Evolutionary conservation across 2,797 vertebrate genomes (phyloP).

Genomic region (Notolabrus celidotus): DNA sequence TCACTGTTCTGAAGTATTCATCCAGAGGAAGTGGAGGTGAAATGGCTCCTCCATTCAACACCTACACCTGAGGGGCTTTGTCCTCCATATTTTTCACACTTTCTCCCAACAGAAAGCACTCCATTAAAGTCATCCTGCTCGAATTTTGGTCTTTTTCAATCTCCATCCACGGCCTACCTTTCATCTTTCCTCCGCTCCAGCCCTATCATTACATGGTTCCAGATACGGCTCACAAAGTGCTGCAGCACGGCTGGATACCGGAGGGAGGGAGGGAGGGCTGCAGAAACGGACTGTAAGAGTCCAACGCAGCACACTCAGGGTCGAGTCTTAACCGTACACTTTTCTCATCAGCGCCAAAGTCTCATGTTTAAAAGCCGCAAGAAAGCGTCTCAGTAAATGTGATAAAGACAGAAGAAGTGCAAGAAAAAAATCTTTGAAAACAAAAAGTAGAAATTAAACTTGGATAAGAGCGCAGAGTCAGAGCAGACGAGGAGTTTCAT

Average conservation of each 20-base stretch:
- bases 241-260: not conserved
- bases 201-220: conserved; percentile 23
- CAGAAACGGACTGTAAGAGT: conserved; percentile 9
- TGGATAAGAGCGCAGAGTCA: too few species aligned
- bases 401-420: too few species aligned
- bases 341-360: not conserved
- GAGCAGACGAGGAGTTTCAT: not conserved
- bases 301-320: not conserved
- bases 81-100: conserved; percentile 56
- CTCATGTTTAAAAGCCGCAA: not conserved
- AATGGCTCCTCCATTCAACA: conserved; percentile 47
- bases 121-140: conserved; percentile 39
- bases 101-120: conserved; percentile 44
- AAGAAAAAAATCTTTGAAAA: too few species aligned
- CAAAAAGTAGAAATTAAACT: too few species aligned
- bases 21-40: conserved; percentile 45
- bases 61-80: conserved; percentile 12
- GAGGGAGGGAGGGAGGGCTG: not conserved
- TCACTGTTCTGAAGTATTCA: conserved; percentile 56
- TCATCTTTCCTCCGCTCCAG: not conserved
- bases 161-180: not conserved
- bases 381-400: not conserved
- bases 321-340: not conserved
- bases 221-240: conserved; percentile 18
- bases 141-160: conserved; percentile 28